A percentile compares a stretch with the other conserved stretches of the same genome.
Conservation (phyloP, 2,888 invertebrate species). For the Parnassius apollo region DNA sequence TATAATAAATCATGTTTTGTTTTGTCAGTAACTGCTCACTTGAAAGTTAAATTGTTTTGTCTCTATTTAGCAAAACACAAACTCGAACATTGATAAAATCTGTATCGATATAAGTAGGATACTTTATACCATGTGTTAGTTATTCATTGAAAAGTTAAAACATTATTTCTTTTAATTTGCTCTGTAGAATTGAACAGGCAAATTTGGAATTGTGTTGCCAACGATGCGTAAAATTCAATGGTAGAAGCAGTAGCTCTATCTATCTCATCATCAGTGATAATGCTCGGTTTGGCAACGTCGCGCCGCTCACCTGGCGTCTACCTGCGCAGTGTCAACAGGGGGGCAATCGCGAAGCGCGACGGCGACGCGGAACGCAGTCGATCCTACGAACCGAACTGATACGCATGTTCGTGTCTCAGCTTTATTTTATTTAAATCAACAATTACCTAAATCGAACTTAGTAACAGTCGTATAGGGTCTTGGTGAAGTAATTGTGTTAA, state of each 20-base stretch:
- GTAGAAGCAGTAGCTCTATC: conserved; percentile 47
- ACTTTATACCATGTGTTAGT: conserved; percentile 32
- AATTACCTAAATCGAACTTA: conserved; percentile 27
- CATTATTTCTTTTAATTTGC: conserved; percentile 36
- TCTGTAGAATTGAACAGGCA: conserved; percentile 28
- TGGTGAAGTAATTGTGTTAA: conserved; percentile 12
- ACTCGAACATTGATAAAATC: background rate
- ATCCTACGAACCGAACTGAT: conserved; percentile 64
- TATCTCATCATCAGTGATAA: conserved; percentile 79
- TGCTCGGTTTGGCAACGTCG: conserved; percentile 79
- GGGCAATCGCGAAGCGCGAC: conserved; percentile 48
- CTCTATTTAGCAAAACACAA: background rate
- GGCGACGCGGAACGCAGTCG: conserved; percentile 61
- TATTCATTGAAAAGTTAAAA: conserved; percentile 48
- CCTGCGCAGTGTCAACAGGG: conserved; percentile 79
- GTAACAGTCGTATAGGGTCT: conserved; percentile 2
- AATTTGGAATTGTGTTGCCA: conserved; percentile 50
- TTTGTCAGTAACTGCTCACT: conserved; percentile 1
- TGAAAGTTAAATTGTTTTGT: conserved; percentile 17
- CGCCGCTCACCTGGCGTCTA: conserved; percentile 76
- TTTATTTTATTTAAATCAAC: conserved; percentile 45
- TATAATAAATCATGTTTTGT: no score
- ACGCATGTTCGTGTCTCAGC: conserved; percentile 60
- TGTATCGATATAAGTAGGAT: conserved; percentile 16
- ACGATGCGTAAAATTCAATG: conserved; percentile 56